Base-by-base conservation (phyloP, 2,797 vertebrate species). In the Amblyraja radiata region DNA sequence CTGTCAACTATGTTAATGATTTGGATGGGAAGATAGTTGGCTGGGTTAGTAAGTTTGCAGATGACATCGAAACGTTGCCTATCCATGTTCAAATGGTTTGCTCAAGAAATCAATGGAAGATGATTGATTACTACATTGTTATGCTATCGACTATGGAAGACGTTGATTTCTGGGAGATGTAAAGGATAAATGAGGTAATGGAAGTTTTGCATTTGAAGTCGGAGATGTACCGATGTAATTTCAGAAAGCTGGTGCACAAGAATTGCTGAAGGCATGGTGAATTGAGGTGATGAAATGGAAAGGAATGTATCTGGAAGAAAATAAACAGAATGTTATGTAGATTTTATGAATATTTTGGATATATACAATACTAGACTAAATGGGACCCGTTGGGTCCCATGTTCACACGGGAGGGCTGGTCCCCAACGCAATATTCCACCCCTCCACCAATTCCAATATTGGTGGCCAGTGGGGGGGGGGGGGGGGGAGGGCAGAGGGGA, bases 151-250 rank as follows among this genome's bases (percentile, higher is more conserved):
- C 4, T 18, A 21, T 58, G 80, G 80, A 54, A 86, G 83, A 86
- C 16, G 13, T 28, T n/a, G 54, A n/a, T 86, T 86, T 58, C 58
- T n/a, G 81, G 8, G 46, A 58, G 83, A 63, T 28, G 25, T 86
- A 28, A 61, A 63, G 25, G 83, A 86, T 86, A 63, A 1, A 86
- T 3, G 28, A 58, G 58, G 58, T 61, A 58, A 86, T 86, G 25
- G n/a, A 86, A 86, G 25, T n/a, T 13, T 86, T 58, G 25, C 61
- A 25, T 86, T 86, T 86, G 58, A 86, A 86, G 58, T 86, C 58
- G n/a, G 83, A 86, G 23, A 63, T 61, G 61, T 63, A 61, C 61
- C 5, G 25, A 86, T 86, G 21, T 28, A 86, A 63, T 61, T 28
- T 86, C 54, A 86, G 14, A 58, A 61, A 84, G 61, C 81, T 46